Base-by-base conservation (phyloP, 2,888 invertebrate genomes). In the Venusia cambrica region DNA sequence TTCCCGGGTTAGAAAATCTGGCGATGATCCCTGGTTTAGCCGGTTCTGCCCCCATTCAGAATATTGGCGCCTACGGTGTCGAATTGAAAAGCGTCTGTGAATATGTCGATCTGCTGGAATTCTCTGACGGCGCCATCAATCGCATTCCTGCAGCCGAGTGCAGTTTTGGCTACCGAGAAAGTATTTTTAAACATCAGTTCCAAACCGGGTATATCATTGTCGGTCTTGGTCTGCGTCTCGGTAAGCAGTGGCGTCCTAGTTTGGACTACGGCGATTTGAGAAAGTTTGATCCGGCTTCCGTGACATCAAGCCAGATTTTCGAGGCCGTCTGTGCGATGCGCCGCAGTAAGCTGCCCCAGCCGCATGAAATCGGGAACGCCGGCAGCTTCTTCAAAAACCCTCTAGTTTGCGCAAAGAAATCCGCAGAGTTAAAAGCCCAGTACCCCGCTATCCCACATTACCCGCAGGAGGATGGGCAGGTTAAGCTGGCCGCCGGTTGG, bases 351-450 rank as follows among this genome's bases (percentile, higher is more conserved):
- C 28, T 48, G 1, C 47, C 47, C 2, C 37, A 48, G 31, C 41
- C 47, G 1, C 12, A 18, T 5, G 22, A 31, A 18, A 27, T 6
- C n/a, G 47, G 47, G 0, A 48, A 44, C 20, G 47, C 47, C 10
- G 47, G 47, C 0, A 48, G 47, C 16, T 48, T 48, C 8, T 48
- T 48, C 34, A 48, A 44, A 16, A 42, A 42, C 12, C 45, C 45
- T 4, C 4, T 34, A 16, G 24, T 45, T 8, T 14, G 22, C 2
- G n/a, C n/a, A 15, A n/a, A 33, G 0, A 36, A 33, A 17, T 33
- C 5, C 22, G 20, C 29, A 4, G 16, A 31, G n/a, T 15, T 45
- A 4, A 10, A 28, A 24, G 11, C 5, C 2, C 27, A 27, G 9
- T 30, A 30, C 26, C 24, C 22, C 4, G 33, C 8, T 8, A 31